Conservation (phyloP, 2,113 vertebrate genomes). For the Anarhynchus alexandrinus region DNA sequence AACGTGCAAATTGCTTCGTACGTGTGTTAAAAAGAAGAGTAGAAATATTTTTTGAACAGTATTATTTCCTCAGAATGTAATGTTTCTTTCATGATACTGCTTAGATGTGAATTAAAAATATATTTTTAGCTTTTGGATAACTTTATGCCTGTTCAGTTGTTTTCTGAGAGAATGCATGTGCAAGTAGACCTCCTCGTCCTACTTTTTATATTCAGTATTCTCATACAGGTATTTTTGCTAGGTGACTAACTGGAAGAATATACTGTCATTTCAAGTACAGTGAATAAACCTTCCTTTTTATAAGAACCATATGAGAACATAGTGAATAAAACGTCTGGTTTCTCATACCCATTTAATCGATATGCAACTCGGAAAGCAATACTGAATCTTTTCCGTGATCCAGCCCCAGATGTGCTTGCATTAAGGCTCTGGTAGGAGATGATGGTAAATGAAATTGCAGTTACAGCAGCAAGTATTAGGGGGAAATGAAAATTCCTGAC, state of each 20-base stretch:
- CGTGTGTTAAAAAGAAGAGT: not conserved
- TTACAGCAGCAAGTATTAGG: slow-evolving; percentile 58
- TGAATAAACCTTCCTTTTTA: not conserved
- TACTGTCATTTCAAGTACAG: not conserved
- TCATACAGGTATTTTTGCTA: not conserved
- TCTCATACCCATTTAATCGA: not conserved
- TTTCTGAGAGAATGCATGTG: not conserved
- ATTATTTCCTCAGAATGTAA: not conserved
- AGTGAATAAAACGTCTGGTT: slow-evolving; percentile 16
- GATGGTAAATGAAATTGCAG: slow-evolving; percentile 58
- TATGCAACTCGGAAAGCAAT: not conserved
- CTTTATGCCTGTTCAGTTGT: not conserved
- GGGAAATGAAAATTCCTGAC: slow-evolving; percentile 64
- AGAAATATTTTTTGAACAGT: not conserved
- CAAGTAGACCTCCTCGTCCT: not conserved
- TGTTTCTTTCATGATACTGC: not conserved
- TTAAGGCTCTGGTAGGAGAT: slow-evolving; percentile 43
- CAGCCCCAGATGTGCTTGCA: slow-evolving; percentile 56
- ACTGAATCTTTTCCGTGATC: not conserved
- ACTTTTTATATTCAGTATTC: not conserved
- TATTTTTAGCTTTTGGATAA: not conserved
- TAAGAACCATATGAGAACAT: not conserved
- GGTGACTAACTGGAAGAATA: not conserved
- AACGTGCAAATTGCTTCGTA: not conserved
- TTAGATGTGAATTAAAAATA: not conserved